phyloP scores from a whole-genome alignment of 2,888 invertebrate genomes.

The Smittia sp. region DNA sequence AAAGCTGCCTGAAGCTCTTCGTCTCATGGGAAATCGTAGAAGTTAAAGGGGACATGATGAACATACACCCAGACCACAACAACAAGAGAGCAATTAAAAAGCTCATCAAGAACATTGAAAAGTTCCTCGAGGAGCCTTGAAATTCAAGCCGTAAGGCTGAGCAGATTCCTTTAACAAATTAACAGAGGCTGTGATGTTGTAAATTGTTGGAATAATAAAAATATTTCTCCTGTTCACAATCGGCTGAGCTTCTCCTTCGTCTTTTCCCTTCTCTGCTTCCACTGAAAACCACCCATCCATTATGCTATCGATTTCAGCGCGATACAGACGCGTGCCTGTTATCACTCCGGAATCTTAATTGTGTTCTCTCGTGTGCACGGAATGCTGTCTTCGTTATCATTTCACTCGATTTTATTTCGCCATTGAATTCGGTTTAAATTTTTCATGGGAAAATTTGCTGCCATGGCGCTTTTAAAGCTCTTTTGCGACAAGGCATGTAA shows the following conservation, averaged over 20 bases:
- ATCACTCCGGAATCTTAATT: constrained; percentile 5
- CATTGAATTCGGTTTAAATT: background rate
- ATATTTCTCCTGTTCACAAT: no score
- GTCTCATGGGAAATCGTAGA: background rate
- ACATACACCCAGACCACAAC: background rate
- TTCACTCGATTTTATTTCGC: background rate
- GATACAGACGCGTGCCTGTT: background rate
- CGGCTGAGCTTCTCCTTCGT: no score
- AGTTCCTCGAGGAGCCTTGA: background rate
- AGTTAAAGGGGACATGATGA: background rate
- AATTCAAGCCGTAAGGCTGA: no score
- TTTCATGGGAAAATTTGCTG: background rate
- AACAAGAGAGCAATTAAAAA: background rate
- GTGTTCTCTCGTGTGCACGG: background rate
- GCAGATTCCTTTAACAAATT: no score
- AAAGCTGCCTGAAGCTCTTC: background rate
- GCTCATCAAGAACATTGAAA: background rate
- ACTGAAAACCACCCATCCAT: background rate
- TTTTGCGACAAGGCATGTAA: background rate
- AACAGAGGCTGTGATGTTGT: no score
- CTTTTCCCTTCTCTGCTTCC: background rate
- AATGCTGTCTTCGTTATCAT: constrained; percentile 1
- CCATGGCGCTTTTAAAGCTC: background rate
- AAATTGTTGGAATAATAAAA: no score
- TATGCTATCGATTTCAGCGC: background rate